Evolutionary conservation across 2,113 vertebrate species (phyloP), one percentile per base, ranked within the genome.

Genomic region (Platysternon megacephalum): DNA sequence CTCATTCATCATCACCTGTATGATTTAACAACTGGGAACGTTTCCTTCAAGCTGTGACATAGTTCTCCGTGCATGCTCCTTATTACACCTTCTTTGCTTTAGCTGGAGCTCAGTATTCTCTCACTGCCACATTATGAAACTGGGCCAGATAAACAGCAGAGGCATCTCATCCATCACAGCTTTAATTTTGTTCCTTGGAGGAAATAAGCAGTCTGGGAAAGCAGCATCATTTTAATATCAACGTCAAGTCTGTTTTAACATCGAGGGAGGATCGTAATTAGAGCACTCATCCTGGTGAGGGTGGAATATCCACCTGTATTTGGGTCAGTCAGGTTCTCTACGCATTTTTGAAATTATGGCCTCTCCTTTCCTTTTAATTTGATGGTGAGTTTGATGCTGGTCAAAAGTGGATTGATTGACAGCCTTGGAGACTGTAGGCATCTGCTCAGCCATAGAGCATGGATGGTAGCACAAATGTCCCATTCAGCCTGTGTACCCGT

Each of bases 161-260:
- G 84, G 85, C 81, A 85, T 55, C 82, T 89, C 95, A 97, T 98
- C 95, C 96, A 97, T 98, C 98, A 97, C 29, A 74, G 44, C 94
- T 93, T 94, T 94, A 96, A 97, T 97, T 94, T 79, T 65, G 91
- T 94, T 58, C 93, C 94, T 92, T 80, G 92, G 88, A 97, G 96
- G 87, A 93, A 88, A 93, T 86, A 55, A 48, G 84, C 55, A 11
- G 76, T 49, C 32, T 39, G 32, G 56, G 46, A 52, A 79, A 91
- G 65, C 26, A 80, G 74, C 85, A 29, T 12, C 29, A 24, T 65
- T 89, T 86, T 89, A 81, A 84, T 81, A 52, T 68, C 21, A 42
- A 8, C 89, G 72, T 74, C 84, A 79, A 82, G 96, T 86, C 79
- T 68, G 16, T 84, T 49, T 87, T 81, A 46, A 78, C 49, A 12